Base-by-base conservation (phyloP, 2,888 invertebrate genomes). In the Aproaerema taeniolella region DNA sequence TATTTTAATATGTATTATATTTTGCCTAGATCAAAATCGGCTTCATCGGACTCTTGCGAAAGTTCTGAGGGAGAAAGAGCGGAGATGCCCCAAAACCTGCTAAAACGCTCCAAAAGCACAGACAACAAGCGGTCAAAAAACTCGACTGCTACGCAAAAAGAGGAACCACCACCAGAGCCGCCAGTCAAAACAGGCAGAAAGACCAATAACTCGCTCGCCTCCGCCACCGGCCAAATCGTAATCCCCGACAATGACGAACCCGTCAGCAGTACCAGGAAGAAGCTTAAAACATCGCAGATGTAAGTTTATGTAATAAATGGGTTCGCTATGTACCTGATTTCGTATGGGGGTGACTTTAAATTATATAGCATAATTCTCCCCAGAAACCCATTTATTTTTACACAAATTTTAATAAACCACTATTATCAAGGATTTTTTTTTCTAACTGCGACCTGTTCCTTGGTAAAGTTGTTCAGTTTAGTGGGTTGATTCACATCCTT, bases 191-290 rank as follows among this genome's bases (percentile, higher is more conserved):
- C 88, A 2, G 95, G 95, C 38, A 87, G 95, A 43, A 95, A 95
- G 75, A 95, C 95, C 7, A 95, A 95, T 65, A 95, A 95, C 74
- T 95, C 95, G 1, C 82, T 95, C 33, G 93, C 95, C 1, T 93
- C 93, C 8, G 92, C 94, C 36, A 94, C 94, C 2, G 95, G 95
- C 16, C 94, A 94, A 67, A 94, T 95, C 49, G 88, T 95, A 41
- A 94, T 95, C 68, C 92, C 78, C 12, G 87, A 85, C 51, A 77
- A 68, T 50, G 78, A 74, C 34, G 86, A 83, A 40, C 83, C 82
- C 0, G 63, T 70, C 31, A 82, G 69, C 53, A 80, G 83, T 49
- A 83, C 85, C 2, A 67, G 88, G 48, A 89, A 89, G 56, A 91
- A 90, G 66, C 69, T 91, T 24, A 91, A 91, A 64, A 90, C 90